Conservation (phyloP, 2,797 vertebrate species). For the Halcyon leucocephala region DNA sequence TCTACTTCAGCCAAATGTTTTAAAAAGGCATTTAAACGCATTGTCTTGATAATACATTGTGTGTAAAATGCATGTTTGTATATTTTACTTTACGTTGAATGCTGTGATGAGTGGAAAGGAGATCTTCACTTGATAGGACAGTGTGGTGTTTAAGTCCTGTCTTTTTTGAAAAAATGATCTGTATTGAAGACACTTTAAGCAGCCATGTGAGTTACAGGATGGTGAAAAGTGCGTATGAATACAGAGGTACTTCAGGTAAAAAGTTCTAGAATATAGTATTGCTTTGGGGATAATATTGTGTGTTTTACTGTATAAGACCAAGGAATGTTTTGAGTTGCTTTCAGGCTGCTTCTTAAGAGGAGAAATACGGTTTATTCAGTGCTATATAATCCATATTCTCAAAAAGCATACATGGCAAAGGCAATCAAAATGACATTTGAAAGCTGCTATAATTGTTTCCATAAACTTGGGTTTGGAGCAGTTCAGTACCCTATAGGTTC, state of each 20-base stretch:
- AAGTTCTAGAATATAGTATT: background rate
- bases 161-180: background rate
- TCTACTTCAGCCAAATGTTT: background rate
- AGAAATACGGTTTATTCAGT: background rate
- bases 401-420: background rate
- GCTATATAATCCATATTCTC: background rate
- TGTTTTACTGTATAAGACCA: background rate
- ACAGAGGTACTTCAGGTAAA: background rate
- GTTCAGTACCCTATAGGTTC: background rate
- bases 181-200: background rate
- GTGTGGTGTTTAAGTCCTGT: background rate
- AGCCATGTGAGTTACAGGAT: background rate
- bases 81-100: background rate
- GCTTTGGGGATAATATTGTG: background rate
- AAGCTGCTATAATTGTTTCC: slow-evolving; percentile 12
- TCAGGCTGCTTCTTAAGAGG: background rate
- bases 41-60: background rate
- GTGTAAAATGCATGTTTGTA: background rate
- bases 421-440: background rate
- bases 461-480: slow-evolving; percentile 36
- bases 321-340: background rate
- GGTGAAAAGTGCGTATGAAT: background rate
- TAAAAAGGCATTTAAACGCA: background rate
- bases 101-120: background rate
- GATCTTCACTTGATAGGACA: background rate